A percentile compares a stretch with the other conserved stretches of the same genome.
Evolutionary conservation across 1,140 invertebrate genomes (phyloP).

Genomic region (Centruroides vittatus): DNA sequence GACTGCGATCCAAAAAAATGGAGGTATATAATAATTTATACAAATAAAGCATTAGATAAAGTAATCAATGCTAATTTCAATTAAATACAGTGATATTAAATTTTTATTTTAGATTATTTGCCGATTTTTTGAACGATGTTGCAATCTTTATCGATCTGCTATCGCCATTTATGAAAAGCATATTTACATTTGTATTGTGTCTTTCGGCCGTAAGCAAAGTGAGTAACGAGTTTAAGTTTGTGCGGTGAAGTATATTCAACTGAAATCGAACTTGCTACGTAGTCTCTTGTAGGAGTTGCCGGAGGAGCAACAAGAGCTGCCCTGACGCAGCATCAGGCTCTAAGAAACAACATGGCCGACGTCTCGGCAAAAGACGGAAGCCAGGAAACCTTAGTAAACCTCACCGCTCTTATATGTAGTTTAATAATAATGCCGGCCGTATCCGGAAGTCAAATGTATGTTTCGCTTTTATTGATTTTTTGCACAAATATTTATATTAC

Average conservation of each 20-base stretch:
- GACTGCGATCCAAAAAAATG: conserved; percentile 79
- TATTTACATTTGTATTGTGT: conserved; percentile 32
- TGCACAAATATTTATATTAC: not conserved
- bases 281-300: conserved; percentile 61
- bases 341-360: conserved; percentile 76
- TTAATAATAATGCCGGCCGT: conserved; percentile 58
- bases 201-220: conserved; percentile 34
- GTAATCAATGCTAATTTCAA: too few species aligned
- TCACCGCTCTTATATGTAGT: conserved; percentile 61
- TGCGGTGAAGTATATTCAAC: too few species aligned
- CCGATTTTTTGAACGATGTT: conserved; percentile 81
- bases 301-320: conserved; percentile 81
- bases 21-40: conserved; percentile 35
- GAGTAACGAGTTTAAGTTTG: conserved; percentile 2
- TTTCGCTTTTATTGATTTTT: not conserved
- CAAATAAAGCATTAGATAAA: too few species aligned
- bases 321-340: conserved; percentile 53
- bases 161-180: conserved; percentile 43
- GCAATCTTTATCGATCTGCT: conserved; percentile 69
- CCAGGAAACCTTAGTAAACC: conserved; percentile 88
- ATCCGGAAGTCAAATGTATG: conserved; percentile 29
- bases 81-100: too few species aligned
- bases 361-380: conserved; percentile 91
- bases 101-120: conserved; percentile 46
- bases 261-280: conserved; percentile 32